phyloP scores from a whole-genome alignment of 2,113 vertebrate species.

The Malurus cyaneus region DNA sequence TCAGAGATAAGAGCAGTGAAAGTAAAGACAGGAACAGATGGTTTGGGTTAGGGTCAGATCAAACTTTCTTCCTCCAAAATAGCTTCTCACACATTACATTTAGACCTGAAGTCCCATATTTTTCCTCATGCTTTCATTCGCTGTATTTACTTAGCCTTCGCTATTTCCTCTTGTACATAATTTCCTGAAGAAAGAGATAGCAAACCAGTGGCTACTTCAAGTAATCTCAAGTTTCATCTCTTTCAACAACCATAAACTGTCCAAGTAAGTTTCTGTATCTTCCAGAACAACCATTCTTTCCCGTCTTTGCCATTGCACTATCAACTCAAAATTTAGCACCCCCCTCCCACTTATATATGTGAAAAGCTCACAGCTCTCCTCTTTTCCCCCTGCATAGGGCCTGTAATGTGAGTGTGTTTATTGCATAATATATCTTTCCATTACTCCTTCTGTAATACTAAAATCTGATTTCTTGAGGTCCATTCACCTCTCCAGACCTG shows the following conservation, averaged over 20 bases:
- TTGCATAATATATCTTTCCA: background rate
- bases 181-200: slow-evolving; percentile 35
- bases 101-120: background rate
- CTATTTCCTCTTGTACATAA: slow-evolving; percentile 29
- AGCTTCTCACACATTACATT: slow-evolving; percentile 15
- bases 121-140: slow-evolving; percentile 14
- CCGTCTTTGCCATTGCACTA: background rate
- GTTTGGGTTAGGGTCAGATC: background rate
- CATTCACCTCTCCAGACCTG: background rate
- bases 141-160: background rate
- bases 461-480: background rate
- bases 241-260: background rate
- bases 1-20: slow-evolving; percentile 12
- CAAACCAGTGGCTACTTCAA: background rate
- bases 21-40: slow-evolving; percentile 11
- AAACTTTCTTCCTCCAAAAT: slow-evolving; percentile 22
- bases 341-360: background rate
- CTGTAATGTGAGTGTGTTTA: background rate
- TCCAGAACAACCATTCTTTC: background rate
- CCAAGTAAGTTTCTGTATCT: background rate
- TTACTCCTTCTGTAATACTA: background rate
- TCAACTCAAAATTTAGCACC: background rate
- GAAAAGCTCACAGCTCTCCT: background rate
- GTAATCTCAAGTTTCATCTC: background rate
- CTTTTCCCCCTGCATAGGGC: background rate